Conservation (phyloP, 1,140 invertebrate genomes). For the Neodiprion pinetum region DNA sequence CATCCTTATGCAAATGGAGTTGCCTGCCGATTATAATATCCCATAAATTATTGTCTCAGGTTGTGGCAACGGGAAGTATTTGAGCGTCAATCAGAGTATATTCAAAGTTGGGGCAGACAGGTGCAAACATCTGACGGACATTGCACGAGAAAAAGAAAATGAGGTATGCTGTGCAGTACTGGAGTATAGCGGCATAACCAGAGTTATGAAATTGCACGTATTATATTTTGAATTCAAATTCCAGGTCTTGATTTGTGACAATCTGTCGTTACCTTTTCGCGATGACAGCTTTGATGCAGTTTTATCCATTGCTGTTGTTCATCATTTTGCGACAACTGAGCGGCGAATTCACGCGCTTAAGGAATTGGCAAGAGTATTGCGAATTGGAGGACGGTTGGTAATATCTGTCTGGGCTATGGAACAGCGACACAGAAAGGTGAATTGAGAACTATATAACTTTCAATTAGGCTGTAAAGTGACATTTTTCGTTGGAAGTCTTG, state of each 20-base stretch:
- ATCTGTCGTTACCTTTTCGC: constrained; percentile 87
- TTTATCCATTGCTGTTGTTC: constrained; percentile 92
- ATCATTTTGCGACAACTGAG: constrained; percentile 93
- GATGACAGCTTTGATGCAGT: constrained; percentile 95
- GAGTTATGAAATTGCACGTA: background rate
- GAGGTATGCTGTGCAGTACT: constrained; percentile 68
- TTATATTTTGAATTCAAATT: constrained; percentile 8
- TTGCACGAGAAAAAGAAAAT: constrained; percentile 79
- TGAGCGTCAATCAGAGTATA: constrained; percentile 84
- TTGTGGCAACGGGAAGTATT: constrained; percentile 93
- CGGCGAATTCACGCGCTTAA: constrained; percentile 84
- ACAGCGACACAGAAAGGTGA: constrained; percentile 80
- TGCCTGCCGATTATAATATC: constrained; percentile 10
- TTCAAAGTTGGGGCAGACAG: constrained; percentile 89
- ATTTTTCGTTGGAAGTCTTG: no score
- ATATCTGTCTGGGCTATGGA: constrained; percentile 98
- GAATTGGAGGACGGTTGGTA: constrained; percentile 90
- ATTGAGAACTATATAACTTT: no score
- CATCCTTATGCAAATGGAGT: constrained; percentile 21
- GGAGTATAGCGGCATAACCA: background rate
- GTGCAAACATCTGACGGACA: constrained; percentile 79
- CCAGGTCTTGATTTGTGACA: constrained; percentile 88
- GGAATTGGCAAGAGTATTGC: constrained; percentile 86
- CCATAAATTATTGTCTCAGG: constrained; percentile 64
- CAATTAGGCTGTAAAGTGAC: no score